Conservation (phyloP, 2,113 vertebrate genomes). For the Lagopus muta region DNA sequence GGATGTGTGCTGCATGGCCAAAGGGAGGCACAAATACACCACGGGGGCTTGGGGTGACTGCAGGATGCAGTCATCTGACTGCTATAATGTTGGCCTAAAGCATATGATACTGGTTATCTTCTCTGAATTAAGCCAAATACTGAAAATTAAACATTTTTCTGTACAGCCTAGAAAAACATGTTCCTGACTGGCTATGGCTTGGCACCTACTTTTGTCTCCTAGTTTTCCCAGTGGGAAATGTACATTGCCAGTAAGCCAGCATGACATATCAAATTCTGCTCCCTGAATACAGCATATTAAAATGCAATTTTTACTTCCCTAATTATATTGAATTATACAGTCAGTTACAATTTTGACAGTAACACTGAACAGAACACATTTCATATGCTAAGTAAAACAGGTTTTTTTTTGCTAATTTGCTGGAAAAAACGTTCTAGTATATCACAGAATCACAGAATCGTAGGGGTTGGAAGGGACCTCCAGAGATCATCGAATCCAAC, state of each 20-base stretch:
- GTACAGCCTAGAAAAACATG: background rate
- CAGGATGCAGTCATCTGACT: background rate
- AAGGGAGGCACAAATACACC: background rate
- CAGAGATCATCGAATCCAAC: no score
- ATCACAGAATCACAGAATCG: background rate
- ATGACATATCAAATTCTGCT: conserved; percentile 55
- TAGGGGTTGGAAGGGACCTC: no score
- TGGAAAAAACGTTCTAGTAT: conserved; percentile 62
- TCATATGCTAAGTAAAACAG: conserved; percentile 58
- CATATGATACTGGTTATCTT: background rate
- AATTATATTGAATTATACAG: conserved; percentile 63
- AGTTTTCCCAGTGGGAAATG: conserved; percentile 22
- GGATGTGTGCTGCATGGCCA: background rate
- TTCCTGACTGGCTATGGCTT: conserved; percentile 37
- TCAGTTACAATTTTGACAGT: conserved; percentile 60
- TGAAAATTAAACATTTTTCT: conserved; percentile 2
- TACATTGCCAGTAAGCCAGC: conserved; percentile 17
- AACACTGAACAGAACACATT: conserved; percentile 39
- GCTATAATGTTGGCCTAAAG: background rate
- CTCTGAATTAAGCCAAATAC: background rate
- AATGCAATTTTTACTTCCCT: conserved; percentile 49
- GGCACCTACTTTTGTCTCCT: conserved; percentile 39
- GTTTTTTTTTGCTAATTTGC: conserved; percentile 21
- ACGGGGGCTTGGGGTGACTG: background rate
- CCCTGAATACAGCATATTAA: conserved; percentile 21